These are phyloP conservation scores for Argyrosomus japonicus DNA, from an alignment of 2,113 vertebrate genomes.

Conservation along the genomic window DNA sequence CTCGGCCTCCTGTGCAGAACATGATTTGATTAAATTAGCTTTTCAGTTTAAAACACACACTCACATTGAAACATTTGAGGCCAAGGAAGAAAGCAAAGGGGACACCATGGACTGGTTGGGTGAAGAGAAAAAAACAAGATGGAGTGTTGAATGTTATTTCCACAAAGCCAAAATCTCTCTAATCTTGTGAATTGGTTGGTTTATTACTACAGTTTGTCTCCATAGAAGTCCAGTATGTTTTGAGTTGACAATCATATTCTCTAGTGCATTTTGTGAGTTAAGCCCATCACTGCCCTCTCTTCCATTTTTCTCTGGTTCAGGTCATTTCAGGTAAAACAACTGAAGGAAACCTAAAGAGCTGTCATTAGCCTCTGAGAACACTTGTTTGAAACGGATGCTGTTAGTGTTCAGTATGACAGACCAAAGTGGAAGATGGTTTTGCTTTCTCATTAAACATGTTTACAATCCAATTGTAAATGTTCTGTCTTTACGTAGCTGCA, in stretches of 20 bases:
- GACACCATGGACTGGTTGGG: background rate
- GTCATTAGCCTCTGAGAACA: background rate
- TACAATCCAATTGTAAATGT: constrained; percentile 14
- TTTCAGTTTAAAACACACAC: constrained; percentile 44
- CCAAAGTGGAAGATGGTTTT: constrained; percentile 1
- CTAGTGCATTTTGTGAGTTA: constrained; percentile 10
- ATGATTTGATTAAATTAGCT: constrained; percentile 17
- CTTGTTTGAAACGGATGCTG: background rate
- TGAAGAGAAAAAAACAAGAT: background rate
- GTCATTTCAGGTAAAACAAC: background rate
- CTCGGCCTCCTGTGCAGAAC: constrained; percentile 27
- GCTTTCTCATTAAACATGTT: constrained; percentile 2
- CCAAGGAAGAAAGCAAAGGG: background rate
- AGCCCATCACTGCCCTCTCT: constrained; percentile 14
- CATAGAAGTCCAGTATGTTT: constrained; percentile 33
- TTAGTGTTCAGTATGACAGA: background rate
- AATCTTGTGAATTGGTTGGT: constrained; percentile 20
- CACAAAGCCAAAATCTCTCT: constrained; percentile 35
- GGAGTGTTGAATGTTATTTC: constrained; percentile 35
- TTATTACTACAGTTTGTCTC: constrained; percentile 51
- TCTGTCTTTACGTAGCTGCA: background rate
- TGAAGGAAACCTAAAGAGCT: background rate
- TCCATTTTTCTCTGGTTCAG: background rate
- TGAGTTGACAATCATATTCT: constrained; percentile 66
- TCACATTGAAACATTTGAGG: constrained; percentile 13